phyloP scores from a whole-genome alignment of 2,888 invertebrate species.

The Drosophila cracens region DNA sequence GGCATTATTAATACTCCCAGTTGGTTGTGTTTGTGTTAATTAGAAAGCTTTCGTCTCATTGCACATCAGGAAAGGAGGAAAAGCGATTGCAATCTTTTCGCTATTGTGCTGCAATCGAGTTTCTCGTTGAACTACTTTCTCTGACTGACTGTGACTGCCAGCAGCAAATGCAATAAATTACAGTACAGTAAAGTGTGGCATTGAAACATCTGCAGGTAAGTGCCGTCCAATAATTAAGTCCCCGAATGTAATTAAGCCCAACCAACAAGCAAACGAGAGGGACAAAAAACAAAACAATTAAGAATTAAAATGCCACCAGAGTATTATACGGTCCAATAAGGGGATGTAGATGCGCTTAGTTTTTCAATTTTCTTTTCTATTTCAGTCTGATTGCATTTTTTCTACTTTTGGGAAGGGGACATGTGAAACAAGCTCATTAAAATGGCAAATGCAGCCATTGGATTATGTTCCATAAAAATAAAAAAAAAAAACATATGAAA shows the following conservation, averaged over 20 bases:
- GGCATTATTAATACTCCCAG: conserved; percentile 4
- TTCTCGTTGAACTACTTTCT: conserved; percentile 19
- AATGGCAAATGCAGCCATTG: conserved; percentile 64
- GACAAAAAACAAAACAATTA: not conserved
- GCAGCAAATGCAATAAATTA: conserved; percentile 12
- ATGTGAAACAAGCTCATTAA: conserved; percentile 72
- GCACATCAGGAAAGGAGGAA: conserved; percentile 10
- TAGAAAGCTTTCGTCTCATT: conserved; percentile 33
- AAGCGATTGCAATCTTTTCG: conserved; percentile 28
- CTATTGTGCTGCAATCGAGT: conserved; percentile 11
- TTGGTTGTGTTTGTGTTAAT: conserved; percentile 35
- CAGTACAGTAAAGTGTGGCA: conserved; percentile 1
- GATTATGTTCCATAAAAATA: conserved; percentile 59
- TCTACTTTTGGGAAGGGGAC: conserved; percentile 9
- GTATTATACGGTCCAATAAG: conserved; percentile 14
- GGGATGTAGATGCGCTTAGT: conserved; percentile 6
- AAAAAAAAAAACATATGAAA: not conserved
- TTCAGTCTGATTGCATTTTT: not conserved
- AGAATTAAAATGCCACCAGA: conserved; percentile 5
- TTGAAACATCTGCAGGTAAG: conserved; percentile 37
- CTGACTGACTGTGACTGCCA: conserved; percentile 6
- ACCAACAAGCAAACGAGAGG: not conserved
- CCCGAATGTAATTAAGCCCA: conserved; percentile 36
- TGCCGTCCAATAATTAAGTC: conserved; percentile 33
- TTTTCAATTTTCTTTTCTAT: conserved; percentile 3